Conservation (phyloP, 1,140 invertebrate genomes). For the Andrena cerasifolii region DNA sequence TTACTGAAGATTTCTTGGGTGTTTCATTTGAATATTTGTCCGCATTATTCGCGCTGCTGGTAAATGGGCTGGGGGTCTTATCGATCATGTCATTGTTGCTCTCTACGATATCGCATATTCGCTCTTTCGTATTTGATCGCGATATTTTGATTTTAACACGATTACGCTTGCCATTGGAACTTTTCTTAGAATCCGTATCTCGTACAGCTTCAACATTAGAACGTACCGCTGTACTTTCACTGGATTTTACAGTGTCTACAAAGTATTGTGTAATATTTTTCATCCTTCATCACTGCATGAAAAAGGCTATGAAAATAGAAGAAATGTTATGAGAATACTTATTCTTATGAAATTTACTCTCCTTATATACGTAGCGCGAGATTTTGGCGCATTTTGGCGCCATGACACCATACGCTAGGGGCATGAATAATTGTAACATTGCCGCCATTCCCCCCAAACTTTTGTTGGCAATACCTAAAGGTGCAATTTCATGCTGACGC, state of each 20-base stretch:
- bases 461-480: background rate
- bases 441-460: background rate
- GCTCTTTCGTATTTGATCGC: constrained; percentile 36
- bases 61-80: constrained; percentile 71
- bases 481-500: too few relatives aligned
- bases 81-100: constrained; percentile 70
- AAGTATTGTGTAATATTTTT: constrained; percentile 78
- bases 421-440: background rate
- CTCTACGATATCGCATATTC: constrained; percentile 68
- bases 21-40: constrained; percentile 42
- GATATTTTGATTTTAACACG: constrained; percentile 74
- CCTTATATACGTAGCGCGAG: background rate
- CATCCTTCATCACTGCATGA: constrained; percentile 60
- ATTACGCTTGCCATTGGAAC: constrained; percentile 64
- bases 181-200: background rate
- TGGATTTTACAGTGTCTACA: constrained; percentile 57
- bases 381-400: constrained; percentile 67
- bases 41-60: background rate
- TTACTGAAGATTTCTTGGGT: constrained; percentile 35
- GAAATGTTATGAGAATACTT: background rate
- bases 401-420: constrained; percentile 1
- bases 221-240: constrained; percentile 6
- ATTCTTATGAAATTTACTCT: background rate
- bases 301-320: background rate
- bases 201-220: background rate